Percentiles rank a stretch among this genome's conserved stretches.
phyloP scores from a whole-genome alignment of 2,113 vertebrate genomes.

The Otus sunia region DNA sequence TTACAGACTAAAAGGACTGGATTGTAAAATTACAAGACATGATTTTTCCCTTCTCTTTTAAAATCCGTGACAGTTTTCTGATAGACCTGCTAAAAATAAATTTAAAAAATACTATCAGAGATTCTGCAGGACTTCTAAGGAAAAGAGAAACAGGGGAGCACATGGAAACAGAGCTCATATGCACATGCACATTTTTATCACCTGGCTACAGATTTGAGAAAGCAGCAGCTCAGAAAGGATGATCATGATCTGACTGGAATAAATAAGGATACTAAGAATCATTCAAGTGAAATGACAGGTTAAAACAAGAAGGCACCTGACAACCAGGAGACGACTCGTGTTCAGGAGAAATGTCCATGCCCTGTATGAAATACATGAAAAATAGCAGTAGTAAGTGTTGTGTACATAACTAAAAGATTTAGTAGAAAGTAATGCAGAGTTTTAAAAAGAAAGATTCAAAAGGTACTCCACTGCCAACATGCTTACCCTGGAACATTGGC shows the following conservation, averaged over 20 bases:
- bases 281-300: not conserved
- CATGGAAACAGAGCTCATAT: not conserved
- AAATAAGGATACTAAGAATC: not conserved
- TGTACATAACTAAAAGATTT: not conserved
- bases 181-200: not conserved
- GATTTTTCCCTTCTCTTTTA: not conserved
- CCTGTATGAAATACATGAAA: not conserved
- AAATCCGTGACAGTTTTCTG: not conserved
- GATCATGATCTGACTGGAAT: not conserved
- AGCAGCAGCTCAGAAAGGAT: not conserved
- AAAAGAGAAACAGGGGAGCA: not conserved
- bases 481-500: not conserved
- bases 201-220: not conserved
- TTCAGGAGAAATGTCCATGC: not conserved
- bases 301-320: not conserved
- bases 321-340: accelerated
- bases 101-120: not conserved
- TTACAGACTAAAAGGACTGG: not conserved
- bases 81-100: not conserved
- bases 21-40: not conserved
- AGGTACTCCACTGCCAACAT: not conserved
- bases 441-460: not conserved
- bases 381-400: not conserved
- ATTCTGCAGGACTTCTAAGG: not conserved
- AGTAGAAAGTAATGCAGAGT: not conserved